Evolutionary conservation across 1,140 invertebrate species (phyloP), one percentile per base, ranked within the genome.

Genomic region (Drosophila setifemur): DNA sequence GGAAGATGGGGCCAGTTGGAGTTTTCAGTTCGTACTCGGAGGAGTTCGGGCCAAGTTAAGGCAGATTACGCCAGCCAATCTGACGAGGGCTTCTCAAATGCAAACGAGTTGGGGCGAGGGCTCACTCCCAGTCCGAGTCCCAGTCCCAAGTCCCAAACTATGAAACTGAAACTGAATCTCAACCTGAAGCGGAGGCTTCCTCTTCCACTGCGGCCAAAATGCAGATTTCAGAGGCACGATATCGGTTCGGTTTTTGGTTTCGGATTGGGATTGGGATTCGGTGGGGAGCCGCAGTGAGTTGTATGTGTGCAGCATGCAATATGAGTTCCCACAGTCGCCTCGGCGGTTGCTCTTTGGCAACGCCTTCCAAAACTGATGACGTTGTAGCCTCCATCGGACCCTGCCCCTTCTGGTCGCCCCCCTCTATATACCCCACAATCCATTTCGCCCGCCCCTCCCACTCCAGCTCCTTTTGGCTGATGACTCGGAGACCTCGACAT

Each of bases 321-420:
- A 86, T 73, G 63, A 81, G 81, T 86, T 86, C 81, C 81, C 81
- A 86, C 81, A 86, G 81, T 87, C 76, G 63, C 47, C 70, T 60
- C 69, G 49, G 77, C 81, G 54, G 81, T 73, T 86, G 81, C 81
- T 87, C 81, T 86, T 63, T 87, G 81, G 81, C 75, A 60, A 86
- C 81, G 81, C 81, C 81, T 86, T 81, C 81, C 35, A 86, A 86
- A 86, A 79, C 70, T 86, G 81, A 87, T 86, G 81, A 86, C 81
- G 81, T 86, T 81, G 81, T 81, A 86, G 28, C 45, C 11, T 9
- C 37, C 25, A 11, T n/a, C n/a, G n/a, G n/a, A n/a, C 26, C 28
- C 31, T 35, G 19, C 28, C 26, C n/a, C 35, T 52, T 12, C 23
- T 39, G 14, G 2, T 5, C 21, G 6, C n/a, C 6, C 0, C 31